Percentiles rank a stretch among this genome's conserved stretches.
Evolutionary conservation across 2,113 vertebrate genomes (phyloP).

Genomic region (Chionis minor): DNA sequence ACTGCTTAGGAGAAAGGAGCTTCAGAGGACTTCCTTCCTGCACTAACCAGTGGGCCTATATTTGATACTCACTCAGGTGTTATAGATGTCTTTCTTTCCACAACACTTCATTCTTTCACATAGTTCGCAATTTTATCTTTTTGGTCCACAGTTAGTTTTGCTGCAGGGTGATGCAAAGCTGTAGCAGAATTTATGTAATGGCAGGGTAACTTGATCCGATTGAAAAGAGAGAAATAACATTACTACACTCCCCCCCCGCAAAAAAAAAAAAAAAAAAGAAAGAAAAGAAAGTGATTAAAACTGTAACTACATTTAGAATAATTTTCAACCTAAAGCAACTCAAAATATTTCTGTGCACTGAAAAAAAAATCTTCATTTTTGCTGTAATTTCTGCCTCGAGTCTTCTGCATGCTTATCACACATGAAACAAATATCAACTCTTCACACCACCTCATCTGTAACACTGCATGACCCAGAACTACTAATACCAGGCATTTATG

Average conservation of each 20-base stretch:
- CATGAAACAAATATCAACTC: not conserved
- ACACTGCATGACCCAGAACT: not conserved
- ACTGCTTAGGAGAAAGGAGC: not conserved
- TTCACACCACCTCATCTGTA: not conserved
- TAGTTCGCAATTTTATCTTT: not conserved
- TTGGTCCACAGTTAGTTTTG: not conserved
- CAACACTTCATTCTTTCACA: not conserved
- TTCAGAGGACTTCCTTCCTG: not conserved
- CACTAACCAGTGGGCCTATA: fast-evolving
- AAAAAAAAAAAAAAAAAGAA: not conserved
- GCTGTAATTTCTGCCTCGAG: not conserved
- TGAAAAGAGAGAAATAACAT: not conserved
- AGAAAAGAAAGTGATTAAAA: not conserved
- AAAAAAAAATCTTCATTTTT: not conserved
- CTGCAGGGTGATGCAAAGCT: not conserved
- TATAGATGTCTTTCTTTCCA: not conserved
- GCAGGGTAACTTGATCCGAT: not conserved
- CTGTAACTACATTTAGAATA: not conserved
- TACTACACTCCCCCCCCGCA: not conserved
- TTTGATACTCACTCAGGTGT: not conserved
- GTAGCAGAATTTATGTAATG: no score
- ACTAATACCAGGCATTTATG: not conserved
- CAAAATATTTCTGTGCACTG: not conserved
- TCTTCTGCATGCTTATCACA: not conserved
- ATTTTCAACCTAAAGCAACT: not conserved